phyloP scores from a whole-genome alignment of 2,888 invertebrate genomes.

The Odontothrips loti region DNA sequence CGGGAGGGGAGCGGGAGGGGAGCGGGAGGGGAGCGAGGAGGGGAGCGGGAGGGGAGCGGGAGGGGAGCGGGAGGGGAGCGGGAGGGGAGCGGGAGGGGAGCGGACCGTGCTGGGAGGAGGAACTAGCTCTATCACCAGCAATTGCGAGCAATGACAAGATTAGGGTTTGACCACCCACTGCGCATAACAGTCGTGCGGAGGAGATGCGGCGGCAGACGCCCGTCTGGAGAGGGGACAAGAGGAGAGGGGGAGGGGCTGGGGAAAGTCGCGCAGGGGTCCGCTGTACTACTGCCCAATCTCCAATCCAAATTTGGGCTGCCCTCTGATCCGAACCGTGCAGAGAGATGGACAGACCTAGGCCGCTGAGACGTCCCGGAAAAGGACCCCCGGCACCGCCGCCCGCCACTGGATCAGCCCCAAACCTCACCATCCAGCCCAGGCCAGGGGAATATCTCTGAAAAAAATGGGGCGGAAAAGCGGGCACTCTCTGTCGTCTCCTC shows the following conservation, averaged over 20 bases:
- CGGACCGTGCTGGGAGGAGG: neutral
- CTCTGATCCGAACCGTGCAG: no score
- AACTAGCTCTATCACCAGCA: slow-evolving; percentile 22
- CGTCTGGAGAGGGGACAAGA: neutral
- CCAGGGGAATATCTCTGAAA: no score
- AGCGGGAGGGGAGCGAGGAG: neutral
- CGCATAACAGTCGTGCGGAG: slow-evolving; percentile 13
- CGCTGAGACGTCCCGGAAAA: no score
- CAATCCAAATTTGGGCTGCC: no score
- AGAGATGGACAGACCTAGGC: no score
- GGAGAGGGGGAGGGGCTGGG: neutral
- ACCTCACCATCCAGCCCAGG: no score
- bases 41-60: neutral
- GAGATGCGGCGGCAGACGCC: neutral
- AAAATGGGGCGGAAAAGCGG: no score
- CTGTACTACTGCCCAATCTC: no score
- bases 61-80: neutral
- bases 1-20: neutral
- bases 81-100: neutral
- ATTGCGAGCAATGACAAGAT: slow-evolving; percentile 22
- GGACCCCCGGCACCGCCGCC: no score
- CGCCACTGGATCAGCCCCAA: no score
- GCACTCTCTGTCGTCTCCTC: no score
- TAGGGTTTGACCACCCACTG: slow-evolving; percentile 25
- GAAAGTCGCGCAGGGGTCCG: no score